These are phyloP conservation scores for Cremastobaeus sp. DNA, from an alignment of 2,888 invertebrate species.

Conservation along the genomic window DNA sequence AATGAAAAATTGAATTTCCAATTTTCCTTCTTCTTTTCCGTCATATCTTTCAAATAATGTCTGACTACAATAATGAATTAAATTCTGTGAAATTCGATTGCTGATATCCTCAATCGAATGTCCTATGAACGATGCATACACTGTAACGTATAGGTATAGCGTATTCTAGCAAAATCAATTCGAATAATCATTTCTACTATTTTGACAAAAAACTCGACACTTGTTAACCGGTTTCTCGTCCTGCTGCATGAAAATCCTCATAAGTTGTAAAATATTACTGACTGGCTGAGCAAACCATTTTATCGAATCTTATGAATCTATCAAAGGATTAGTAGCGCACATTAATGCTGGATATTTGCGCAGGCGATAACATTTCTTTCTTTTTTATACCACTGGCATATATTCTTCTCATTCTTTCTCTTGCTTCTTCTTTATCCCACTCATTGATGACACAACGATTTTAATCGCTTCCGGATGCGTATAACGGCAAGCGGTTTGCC, in stretches of 20 bases:
- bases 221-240: too few species aligned
- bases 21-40: neutral
- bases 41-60: too few species aligned
- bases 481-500: constrained; percentile 54
- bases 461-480: constrained; percentile 52
- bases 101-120: too few species aligned
- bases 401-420: neutral
- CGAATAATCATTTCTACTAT: too few species aligned
- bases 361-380: neutral
- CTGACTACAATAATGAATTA: too few species aligned
- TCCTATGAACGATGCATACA: too few species aligned
- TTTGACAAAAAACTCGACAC: too few species aligned
- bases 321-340: constrained; percentile 41
- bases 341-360: constrained; percentile 29
- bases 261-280: neutral
- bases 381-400: neutral
- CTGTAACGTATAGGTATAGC: too few species aligned
- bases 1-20: neutral
- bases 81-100: too few species aligned
- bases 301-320: constrained; percentile 45
- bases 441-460: constrained; percentile 52
- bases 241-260: constrained; percentile 1
- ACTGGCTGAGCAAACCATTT: constrained; percentile 29
- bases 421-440: constrained; percentile 19
- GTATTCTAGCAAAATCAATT: too few species aligned